A percentile compares a stretch with the other conserved stretches of the same genome.
Conservation (phyloP, 2,888 invertebrate genomes). For the Drymonia ruficornis region DNA sequence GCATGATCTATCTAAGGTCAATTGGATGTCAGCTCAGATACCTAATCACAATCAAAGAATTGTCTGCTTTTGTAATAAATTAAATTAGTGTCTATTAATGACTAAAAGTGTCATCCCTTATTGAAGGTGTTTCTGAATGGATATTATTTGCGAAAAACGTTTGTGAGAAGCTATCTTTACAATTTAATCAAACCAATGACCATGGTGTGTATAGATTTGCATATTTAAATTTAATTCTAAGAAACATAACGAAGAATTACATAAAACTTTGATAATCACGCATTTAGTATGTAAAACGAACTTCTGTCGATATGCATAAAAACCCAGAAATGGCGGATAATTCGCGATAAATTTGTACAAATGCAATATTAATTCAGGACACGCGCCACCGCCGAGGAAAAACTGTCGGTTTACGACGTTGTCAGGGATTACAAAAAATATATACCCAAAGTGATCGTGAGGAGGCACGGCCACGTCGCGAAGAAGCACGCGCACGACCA, state of each 20-base stretch:
- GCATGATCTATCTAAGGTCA: conserved; percentile 8
- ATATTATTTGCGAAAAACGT: too few relatives aligned
- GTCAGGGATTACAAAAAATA: conserved; percentile 92
- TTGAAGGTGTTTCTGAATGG: too few relatives aligned
- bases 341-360: conserved; percentile 17
- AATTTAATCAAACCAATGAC: too few relatives aligned
- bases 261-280: not conserved
- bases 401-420: conserved; percentile 87
- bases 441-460: conserved; percentile 91
- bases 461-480: conserved; percentile 90
- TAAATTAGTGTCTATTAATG: too few relatives aligned
- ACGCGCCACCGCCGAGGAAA: conserved; percentile 91
- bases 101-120: too few relatives aligned
- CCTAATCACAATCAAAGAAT: too few relatives aligned
- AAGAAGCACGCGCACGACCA: conserved; percentile 90
- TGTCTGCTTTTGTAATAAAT: too few relatives aligned
- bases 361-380: conserved; percentile 64
- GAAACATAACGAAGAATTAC: too few relatives aligned
- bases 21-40: not conserved
- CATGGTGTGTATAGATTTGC: not conserved
- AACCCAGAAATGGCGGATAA: conserved; percentile 20
- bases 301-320: not conserved
- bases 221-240: not conserved
- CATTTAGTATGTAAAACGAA: conserved; percentile 2
- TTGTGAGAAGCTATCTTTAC: too few relatives aligned